Evolutionary conservation across 1,140 invertebrate genomes (phyloP), one percentile per base, ranked within the genome.

Genomic region (Bombus soroeensis): DNA sequence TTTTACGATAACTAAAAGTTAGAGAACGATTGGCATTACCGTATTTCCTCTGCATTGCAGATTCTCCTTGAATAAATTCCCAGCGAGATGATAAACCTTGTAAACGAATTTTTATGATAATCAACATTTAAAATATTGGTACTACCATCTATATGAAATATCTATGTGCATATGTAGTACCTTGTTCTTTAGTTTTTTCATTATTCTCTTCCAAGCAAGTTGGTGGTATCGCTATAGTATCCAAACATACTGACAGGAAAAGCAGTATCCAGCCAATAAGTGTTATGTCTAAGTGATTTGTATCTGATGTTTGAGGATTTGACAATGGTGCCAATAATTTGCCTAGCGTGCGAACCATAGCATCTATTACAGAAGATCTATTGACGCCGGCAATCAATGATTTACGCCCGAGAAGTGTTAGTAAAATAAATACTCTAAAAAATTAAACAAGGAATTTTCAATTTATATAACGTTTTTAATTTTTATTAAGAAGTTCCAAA

Each of bases 341-440:
- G 53, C 96, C 96, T 53, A 97, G 93, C 1, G 96, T 96, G 77
- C 95, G 95, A 68, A 97, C 94, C 81, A 97, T 96, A 3, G 96
- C 95, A 91, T 97, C 96, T 32, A 97, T 95, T 28, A 97, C 96
- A 34, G 96, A 95, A 25, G 96, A 96, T 81, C 96, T 96, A 87
- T 96, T 96, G 47, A 95, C 94, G n/a, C 95, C 95, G 87, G 95
- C 95, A 34, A 96, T 95, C 84, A 98, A 95, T 82, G 97, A 97
- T 91, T 98, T 98, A 86, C 98, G 97, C 43, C 97, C 97, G 95
- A 99, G 96, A 94, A 98, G 98, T 76, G 98, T 97, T 70, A 99
- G 94, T 71, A 99, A 95, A 85, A 98, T 97, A 92, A 99, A 98
- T 57, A 98, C 97, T 91, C 98, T 98, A 94, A 34, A 95, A 94